Evolutionary conservation across 2,888 invertebrate genomes (phyloP), one percentile per base, ranked within the genome.

Genomic region (Melanotus villosus): DNA sequence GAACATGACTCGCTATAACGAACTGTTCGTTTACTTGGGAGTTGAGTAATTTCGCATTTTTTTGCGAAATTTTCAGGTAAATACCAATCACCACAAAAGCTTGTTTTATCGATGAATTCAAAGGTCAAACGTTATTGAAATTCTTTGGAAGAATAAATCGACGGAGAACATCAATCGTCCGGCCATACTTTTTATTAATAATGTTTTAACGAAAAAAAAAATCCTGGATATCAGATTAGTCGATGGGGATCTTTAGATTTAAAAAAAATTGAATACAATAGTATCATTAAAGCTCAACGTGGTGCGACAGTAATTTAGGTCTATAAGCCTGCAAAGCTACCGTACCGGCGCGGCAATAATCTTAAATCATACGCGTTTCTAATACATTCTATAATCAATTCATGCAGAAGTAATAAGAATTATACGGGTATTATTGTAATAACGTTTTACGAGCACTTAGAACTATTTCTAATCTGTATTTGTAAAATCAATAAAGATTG

Each of bases 1-100:
- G 66, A 74, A 73, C 73, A 74, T 71, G 74, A 72, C 70, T 74
- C 63, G 71, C 63, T 66, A 68, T 73, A 74, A 73, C 71, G 68
- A 73, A 71, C 71, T 50, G 59, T 66, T 70, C 63, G 62, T 63
- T 45, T 36, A 23, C 57, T 59, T 50, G 41, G 50, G 30, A 32
- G 38, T 21, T 23, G 45, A 58, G 68, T 45, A 71, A 71, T 68
- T 43, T 52, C 43, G 43, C 58, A 59, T 68, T 63, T 71, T 66
- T 66, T 73, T 69, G 71, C 69, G 71, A 73, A 73, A 71, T 68
- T 64, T 65, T 38, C 47, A 63, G 50, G 52, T 50, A 52, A 52
- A 52, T 52, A 50, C 54, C 50, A 54, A 57, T 57, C 38, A 26
- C 21, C 21, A 57, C 57, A 23, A 54, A 23, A 57, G 38, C 26